Base-by-base conservation (phyloP, 2,113 vertebrate genomes). In the Rhinichthys klamathensis region DNA sequence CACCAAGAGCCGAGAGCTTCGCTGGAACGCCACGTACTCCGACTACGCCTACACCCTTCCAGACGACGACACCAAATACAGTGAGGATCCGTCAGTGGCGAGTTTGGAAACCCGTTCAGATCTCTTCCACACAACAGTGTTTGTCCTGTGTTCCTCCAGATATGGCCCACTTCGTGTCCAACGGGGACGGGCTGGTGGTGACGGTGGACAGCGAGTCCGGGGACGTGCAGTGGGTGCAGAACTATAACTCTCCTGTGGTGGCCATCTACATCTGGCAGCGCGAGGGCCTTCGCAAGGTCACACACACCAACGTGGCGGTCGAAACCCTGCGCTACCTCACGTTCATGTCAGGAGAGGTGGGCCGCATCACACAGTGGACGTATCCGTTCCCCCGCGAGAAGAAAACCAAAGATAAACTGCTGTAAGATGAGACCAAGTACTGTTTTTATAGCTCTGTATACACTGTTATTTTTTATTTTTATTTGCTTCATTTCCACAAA, bases 11-110 rank as follows among this genome's bases (percentile, higher is more conserved):
- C 94, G 97, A 46, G 97, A 99, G 92, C 93, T 99, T 85, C 96
- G 97, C 41, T 99, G 98, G 98, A 99, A 99, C 30, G 98, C 98
- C 90, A 99, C 98, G 58, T 99, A 99, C 85, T 98, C 96, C 0
- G 97, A 99, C 92, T 99, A 99, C 5, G 98, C 98, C 56, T 97
- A 97, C 84, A 96, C 97, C 0, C 91, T 98, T 82, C 97, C 97
- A 0, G 97, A 99, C 44, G 96, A 98, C 4, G 97, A 98, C 61
- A 89, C 95, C 87, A 96, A 97, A 94, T 96, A 99, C 91, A 97
- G 98, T 99, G 92, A 96, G 97, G 10, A 10, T 16, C 46, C 6
- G 3, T 9, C 56, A 12, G 27, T 41, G 6, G 32, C 10, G 3
- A 3, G 11, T 15, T 11, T 11, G 46, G 9, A 49, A 21, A 54